A percentile compares a stretch with the other conserved stretches of the same genome.
Conservation (phyloP, 2,888 invertebrate genomes). For the Diogma glabrata region DNA sequence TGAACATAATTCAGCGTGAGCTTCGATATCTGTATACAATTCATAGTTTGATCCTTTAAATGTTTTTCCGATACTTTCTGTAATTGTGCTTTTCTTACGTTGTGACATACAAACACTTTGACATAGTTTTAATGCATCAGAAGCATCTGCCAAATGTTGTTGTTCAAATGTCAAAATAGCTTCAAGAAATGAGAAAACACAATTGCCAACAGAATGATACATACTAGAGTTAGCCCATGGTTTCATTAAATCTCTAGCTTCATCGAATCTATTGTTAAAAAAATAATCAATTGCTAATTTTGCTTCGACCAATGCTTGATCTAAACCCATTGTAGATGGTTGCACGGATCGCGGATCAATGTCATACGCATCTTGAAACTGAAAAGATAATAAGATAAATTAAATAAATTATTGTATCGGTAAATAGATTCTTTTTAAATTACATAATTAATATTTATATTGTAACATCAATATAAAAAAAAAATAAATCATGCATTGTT, state of each 20-base stretch:
- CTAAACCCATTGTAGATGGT: slow-evolving; percentile 24
- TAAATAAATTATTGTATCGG: too few species aligned
- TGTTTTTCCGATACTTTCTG: slow-evolving; percentile 73
- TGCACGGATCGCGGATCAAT: not conserved
- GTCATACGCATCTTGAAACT: slow-evolving; percentile 7
- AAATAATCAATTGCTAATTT: slow-evolving; percentile 74
- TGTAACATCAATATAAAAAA: too few species aligned
- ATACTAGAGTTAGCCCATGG: slow-evolving; percentile 74
- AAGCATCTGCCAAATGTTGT: slow-evolving; percentile 59
- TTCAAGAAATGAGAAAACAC: slow-evolving; percentile 82
- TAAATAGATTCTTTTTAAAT: too few species aligned
- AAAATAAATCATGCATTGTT: too few species aligned
- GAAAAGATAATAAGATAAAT: not conserved
- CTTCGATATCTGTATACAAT: slow-evolving; percentile 64
- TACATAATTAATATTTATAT: too few species aligned
- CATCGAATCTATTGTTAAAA: slow-evolving; percentile 81
- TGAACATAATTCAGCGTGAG: slow-evolving; percentile 91
- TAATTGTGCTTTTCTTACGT: slow-evolving; percentile 44
- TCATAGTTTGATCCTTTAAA: slow-evolving; percentile 62
- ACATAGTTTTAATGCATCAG: slow-evolving; percentile 62
- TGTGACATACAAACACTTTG: slow-evolving; percentile 61
- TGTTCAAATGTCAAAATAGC: slow-evolving; percentile 89
- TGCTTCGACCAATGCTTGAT: slow-evolving; percentile 57
- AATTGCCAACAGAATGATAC: slow-evolving; percentile 84
- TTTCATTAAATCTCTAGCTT: slow-evolving; percentile 65